Evolutionary conservation across 2,888 invertebrate genomes (phyloP), one percentile per base, ranked within the genome.

Genomic region (Drosophila percnosoma): DNA sequence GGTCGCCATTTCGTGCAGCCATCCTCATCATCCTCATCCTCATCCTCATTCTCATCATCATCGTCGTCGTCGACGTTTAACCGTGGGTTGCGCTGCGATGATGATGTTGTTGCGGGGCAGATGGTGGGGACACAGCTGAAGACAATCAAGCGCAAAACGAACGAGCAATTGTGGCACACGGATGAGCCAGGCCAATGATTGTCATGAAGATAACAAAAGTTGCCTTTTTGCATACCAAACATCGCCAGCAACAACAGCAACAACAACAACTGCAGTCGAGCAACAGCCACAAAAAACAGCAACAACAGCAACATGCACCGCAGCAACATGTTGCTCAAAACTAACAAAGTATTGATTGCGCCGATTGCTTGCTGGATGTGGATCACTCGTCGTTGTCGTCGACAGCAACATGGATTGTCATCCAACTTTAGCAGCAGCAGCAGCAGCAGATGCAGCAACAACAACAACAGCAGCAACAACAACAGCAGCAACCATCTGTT

Each of bases 181-280:
- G 87, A 89, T 87, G 84, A 88, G 84, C 80, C 79, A 74, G 68
- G 75, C 74, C 89, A 89, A 83, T 87, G 89, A 87, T 89, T 89
- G 89, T 81, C 83, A 85, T 79, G 80, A 76, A 89, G 90, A 90
- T 90, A 90, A 90, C 89, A 90, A 90, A 90, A 90, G 86, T 87
- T 87, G 87, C 87, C 84, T 85, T 86, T 89, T 90, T 89, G 89
- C 89, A 89, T 89, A 89, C 89, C 86, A 86, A 87, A 80, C 83
- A 88, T 83, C 60, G 80, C 64, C 73, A 84, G 54, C 80, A 66
- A 69, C 70, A 75, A 40, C 73, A 73, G 51, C 70, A 60, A 21
- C 70, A 65, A 52, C 53, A n/a, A 21, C 80, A 68, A 79, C 81
- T 70, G 68, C 82, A 78, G 83, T 51, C 51, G 29, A 51, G 29